Base-by-base conservation (phyloP, 2,113 vertebrate species). In the Aegotheles bennettii region DNA sequence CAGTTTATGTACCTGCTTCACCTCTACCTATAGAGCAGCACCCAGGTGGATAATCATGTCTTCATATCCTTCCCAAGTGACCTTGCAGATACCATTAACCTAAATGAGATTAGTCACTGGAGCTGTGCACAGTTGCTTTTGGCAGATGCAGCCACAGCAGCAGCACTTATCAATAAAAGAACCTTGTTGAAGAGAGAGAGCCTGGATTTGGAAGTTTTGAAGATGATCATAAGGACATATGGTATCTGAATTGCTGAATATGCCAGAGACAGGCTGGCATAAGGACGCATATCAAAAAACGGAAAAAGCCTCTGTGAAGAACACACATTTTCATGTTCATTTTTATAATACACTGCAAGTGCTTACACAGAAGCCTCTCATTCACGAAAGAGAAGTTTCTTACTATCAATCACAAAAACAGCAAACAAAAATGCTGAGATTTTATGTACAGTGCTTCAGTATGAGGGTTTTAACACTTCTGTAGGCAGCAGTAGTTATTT, bases 371-470 rank as follows among this genome's bases (percentile, higher is more conserved):
- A 89, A 96, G 85, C 86, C 65, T 95, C 84, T 92, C 87, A 95
- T 95, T 93, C 94, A 93, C 7, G 0, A 51, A 90, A 82, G 51
- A 42, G 81, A 77, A 89, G 84, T 95, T 96, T 96, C 92, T 96
- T 85, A 73, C 87, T 77, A 93, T 96, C 92, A 84, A 75, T 96
- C 94, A 91, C 91, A 83, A 81, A 88, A 91, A 87, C 59, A 95
- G 89, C 89, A 94, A 91, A 92, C 80, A 93, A 78, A 95, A 96
- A 93, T 78, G 88, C 80, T 92, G 93, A 51, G 71, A 87, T 93
- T 97, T 97, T 96, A 96, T 92, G 92, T 65, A 68, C 83, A 84
- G 77, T 93, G 67, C 90, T 97, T 95, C 87, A 95, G 68, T 85
- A 71, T 85, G 79, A 94, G 93, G 69, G 48, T 81, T 92, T 94